Evolutionary conservation across 2,888 invertebrate genomes (phyloP).

Genomic region (Conomelus anceps): DNA sequence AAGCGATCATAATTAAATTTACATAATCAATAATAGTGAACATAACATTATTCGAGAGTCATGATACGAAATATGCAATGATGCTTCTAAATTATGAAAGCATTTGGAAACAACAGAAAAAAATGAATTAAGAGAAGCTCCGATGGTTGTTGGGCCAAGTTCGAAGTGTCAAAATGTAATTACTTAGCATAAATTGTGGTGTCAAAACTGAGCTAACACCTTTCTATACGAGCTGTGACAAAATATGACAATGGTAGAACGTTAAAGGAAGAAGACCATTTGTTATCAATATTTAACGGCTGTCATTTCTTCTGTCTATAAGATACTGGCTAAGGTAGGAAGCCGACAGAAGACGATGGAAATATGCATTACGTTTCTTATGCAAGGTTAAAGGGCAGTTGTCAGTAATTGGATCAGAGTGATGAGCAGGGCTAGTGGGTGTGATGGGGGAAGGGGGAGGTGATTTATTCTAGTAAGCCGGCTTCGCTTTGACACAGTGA

Average conservation of each 20-base stretch:
- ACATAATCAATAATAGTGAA: no score
- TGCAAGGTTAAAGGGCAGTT: background rate
- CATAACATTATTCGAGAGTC: no score
- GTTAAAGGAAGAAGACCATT: background rate
- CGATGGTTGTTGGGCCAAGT: background rate
- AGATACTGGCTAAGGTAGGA: background rate
- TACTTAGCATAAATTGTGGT: background rate
- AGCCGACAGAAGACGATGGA: background rate
- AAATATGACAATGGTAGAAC: background rate
- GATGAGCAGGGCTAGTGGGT: background rate
- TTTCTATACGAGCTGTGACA: background rate
- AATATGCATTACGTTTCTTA: background rate
- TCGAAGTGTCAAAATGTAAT: background rate
- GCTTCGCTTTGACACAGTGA: background rate
- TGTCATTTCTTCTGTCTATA: background rate
- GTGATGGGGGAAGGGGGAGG: background rate
- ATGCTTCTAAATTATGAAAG: no score
- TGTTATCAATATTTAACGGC: background rate
- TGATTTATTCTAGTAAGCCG: background rate
- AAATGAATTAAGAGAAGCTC: no score
- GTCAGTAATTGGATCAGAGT: background rate
- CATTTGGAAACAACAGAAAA: no score
- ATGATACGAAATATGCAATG: no score
- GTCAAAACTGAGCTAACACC: background rate
- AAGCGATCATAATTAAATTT: no score